A percentile compares a stretch with the other conserved stretches of the same genome.
Conservation (phyloP, 35 echinoderm and acorn worm species). For the Apostichopus japonicus region DNA sequence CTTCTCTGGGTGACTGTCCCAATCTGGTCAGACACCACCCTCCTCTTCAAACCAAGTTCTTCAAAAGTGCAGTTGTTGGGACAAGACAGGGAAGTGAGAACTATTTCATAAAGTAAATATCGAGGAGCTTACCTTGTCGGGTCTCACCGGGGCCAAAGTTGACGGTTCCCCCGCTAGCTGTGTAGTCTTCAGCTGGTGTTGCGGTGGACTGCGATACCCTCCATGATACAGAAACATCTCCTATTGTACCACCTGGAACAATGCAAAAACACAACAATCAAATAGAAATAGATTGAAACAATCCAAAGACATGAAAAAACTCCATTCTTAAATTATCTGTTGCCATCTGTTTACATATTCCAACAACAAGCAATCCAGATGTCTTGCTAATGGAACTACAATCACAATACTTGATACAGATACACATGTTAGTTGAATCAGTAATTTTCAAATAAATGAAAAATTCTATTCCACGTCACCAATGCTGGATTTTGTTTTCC, state of each 20-base stretch:
- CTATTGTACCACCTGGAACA: constrained; percentile 84
- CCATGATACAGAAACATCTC: constrained; percentile 93
- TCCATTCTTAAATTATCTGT: too few species aligned
- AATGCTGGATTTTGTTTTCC: too few species aligned
- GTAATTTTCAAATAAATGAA: neutral
- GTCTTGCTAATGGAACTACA: too few species aligned
- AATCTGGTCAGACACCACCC: too few species aligned
- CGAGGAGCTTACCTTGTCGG: constrained; percentile 74
- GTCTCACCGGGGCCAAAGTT: constrained; percentile 83
- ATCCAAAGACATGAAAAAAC: too few species aligned
- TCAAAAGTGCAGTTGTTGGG: too few species aligned
- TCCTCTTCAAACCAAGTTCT: too few species aligned
- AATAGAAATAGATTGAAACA: neutral
- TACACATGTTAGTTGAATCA: constrained; percentile 11
- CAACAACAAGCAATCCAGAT: too few species aligned
- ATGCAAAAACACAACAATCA: neutral
- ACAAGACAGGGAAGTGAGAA: too few species aligned
- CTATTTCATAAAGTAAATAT: too few species aligned
- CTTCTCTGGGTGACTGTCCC: too few species aligned
- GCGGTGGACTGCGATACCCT: constrained; percentile 72
- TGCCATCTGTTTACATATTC: too few species aligned
- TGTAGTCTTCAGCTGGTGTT: constrained; percentile 75
- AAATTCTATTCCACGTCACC: neutral
- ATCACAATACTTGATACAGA: neutral
- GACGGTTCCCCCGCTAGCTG: constrained; percentile 89